These are phyloP conservation scores for Lanistes nyassanus DNA, from an alignment of 1,140 invertebrate species.

Conservation along the genomic window DNA sequence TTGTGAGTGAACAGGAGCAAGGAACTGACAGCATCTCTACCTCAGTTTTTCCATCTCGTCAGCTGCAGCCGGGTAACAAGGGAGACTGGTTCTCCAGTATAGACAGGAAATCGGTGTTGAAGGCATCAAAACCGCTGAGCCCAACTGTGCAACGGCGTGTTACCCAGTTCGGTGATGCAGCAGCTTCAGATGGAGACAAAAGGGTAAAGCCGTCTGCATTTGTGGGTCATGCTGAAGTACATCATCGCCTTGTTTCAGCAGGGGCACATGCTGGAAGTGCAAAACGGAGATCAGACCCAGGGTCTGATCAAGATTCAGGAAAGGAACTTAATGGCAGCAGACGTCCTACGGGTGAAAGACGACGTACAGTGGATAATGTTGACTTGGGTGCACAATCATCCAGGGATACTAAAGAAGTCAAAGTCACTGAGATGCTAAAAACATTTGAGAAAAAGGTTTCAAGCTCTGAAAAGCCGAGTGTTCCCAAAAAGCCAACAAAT, in stretches of 20 bases:
- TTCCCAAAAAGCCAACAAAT: constrained; percentile 11
- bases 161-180: constrained; percentile 1
- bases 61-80: neutral
- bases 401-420: neutral
- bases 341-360: constrained; percentile 2
- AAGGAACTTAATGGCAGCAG: neutral
- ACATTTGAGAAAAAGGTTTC: neutral
- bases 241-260: constrained; percentile 9
- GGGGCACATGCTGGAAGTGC: neutral
- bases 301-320: neutral
- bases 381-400: neutral
- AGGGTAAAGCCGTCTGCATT: neutral
- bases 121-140: neutral
- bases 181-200: neutral
- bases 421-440: constrained; percentile 5
- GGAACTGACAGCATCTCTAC: neutral
- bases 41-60: neutral
- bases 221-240: neutral
- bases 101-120: constrained; percentile 11
- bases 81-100: constrained; percentile 5
- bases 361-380: constrained; percentile 20
- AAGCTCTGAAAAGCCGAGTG: constrained; percentile 14
- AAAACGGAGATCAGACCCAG: constrained; percentile 15
- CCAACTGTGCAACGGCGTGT: constrained; percentile 10
- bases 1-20: neutral